These are phyloP conservation scores for Drosophila monieri DNA, from an alignment of 2,888 invertebrate genomes.

Conservation along the genomic window DNA sequence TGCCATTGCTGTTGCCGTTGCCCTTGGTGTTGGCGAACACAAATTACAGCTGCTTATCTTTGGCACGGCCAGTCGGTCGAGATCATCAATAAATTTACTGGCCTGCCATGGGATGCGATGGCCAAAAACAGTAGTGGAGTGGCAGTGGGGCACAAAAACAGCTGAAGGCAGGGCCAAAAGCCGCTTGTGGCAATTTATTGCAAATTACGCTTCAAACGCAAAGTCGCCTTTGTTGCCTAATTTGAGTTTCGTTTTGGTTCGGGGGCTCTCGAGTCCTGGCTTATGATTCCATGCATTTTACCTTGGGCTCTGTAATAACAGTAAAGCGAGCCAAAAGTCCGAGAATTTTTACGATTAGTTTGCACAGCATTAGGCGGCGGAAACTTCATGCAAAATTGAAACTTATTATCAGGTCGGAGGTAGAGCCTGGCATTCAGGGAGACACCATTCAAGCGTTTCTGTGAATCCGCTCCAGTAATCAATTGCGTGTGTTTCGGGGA, in stretches of 20 bases:
- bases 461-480: conserved; percentile 4
- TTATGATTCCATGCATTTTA: conserved; percentile 57
- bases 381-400: conserved; percentile 36
- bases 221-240: conserved; percentile 65
- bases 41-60: conserved; percentile 79
- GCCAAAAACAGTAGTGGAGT: conserved; percentile 65
- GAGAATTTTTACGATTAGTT: conserved; percentile 35
- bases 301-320: conserved; percentile 53
- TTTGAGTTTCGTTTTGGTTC: conserved; percentile 51
- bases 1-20: conserved; percentile 33
- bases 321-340: conserved; percentile 17
- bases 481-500: conserved; percentile 4
- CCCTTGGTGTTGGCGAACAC: conserved; percentile 75
- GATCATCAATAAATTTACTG: conserved; percentile 76
- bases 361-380: neutral
- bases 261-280: conserved; percentile 29
- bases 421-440: neutral
- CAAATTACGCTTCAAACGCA: conserved; percentile 77
- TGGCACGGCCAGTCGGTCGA: conserved; percentile 61
- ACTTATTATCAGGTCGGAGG: conserved; percentile 14
- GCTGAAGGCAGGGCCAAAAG: conserved; percentile 30
- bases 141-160: conserved; percentile 24
- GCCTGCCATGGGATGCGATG: conserved; percentile 44
- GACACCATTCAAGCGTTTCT: neutral
- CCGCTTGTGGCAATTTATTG: conserved; percentile 70